Percentiles rank a stretch among this genome's conserved stretches.
These are phyloP conservation scores for Eumacrocentrus americanus DNA, from an alignment of 2,888 invertebrate genomes.

Conservation along the genomic window DNA sequence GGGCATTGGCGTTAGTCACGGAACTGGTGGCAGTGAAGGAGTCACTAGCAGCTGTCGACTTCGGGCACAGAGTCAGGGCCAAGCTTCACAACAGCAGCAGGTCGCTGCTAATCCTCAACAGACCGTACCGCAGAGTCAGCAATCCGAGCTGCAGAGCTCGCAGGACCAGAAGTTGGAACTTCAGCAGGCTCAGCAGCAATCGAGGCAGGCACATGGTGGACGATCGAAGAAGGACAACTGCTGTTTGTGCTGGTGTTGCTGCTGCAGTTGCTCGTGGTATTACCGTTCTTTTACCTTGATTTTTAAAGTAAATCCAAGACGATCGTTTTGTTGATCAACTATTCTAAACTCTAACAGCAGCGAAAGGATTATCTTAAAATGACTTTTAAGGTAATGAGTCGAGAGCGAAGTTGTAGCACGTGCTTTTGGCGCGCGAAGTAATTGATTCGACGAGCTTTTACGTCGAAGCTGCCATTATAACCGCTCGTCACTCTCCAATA, in stretches of 20 bases:
- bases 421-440: no score
- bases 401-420: no score
- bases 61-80: constrained; percentile 53
- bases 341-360: no score
- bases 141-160: constrained; percentile 39
- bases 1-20: constrained; percentile 59
- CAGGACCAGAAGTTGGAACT: constrained; percentile 29
- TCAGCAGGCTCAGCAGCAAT: constrained; percentile 47
- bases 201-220: constrained; percentile 62
- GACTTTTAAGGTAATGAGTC: no score
- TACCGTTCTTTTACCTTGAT: constrained; percentile 45
- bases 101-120: no score
- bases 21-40: constrained; percentile 52
- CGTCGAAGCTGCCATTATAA: no score
- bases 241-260: constrained; percentile 70
- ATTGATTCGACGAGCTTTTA: no score
- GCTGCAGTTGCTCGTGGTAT: constrained; percentile 68
- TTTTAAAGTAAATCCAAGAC: no score
- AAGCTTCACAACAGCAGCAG: constrained; percentile 46
- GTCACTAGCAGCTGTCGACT: constrained; percentile 55
- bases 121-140: constrained; percentile 40
- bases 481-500: no score
- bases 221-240: constrained; percentile 67
- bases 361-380: no score
- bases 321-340: no score